Percentiles rank a stretch among this genome's conserved stretches.
These are phyloP conservation scores for Chiridota heheva DNA, from an alignment of 35 echinoderm and acorn worm genomes.

Conservation along the genomic window DNA sequence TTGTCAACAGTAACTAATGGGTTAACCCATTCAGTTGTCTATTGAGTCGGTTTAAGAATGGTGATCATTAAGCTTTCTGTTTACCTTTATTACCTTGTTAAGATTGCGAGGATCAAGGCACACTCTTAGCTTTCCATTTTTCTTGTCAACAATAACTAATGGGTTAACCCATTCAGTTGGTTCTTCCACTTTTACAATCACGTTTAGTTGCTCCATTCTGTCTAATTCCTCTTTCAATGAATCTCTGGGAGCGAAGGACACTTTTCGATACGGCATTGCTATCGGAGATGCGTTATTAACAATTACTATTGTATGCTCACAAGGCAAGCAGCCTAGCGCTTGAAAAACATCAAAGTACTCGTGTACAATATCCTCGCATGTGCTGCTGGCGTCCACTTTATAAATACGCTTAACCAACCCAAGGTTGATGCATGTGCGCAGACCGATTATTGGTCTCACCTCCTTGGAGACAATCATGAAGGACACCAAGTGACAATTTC, in stretches of 20 bases:
- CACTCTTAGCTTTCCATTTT: slow-evolving; percentile 30
- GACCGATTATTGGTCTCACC: neutral
- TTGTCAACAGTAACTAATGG: too few relatives aligned
- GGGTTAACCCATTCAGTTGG: slow-evolving; percentile 36
- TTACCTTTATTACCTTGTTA: slow-evolving; percentile 13
- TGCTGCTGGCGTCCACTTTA: too few relatives aligned
- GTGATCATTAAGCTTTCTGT: too few relatives aligned
- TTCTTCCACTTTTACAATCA: slow-evolving; percentile 44
- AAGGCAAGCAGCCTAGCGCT: neutral
- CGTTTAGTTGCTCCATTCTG: slow-evolving; percentile 4
- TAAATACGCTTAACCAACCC: too few relatives aligned
- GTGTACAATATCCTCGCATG: too few relatives aligned
- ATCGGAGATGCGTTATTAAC: neutral
- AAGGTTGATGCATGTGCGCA: neutral
- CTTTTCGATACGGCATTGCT: neutral
- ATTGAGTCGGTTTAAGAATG: too few relatives aligned
- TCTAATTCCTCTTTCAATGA: neutral
- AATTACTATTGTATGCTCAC: neutral
- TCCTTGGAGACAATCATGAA: neutral
- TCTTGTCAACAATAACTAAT: slow-evolving; percentile 36
- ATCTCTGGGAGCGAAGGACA: neutral
- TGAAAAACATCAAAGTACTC: neutral
- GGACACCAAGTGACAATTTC: too few relatives aligned
- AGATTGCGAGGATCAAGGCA: slow-evolving; percentile 28
- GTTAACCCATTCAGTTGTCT: too few relatives aligned